These are phyloP conservation scores for Glyptemys insculpta DNA, from an alignment of 2,797 vertebrate genomes.

Conservation along the genomic window DNA sequence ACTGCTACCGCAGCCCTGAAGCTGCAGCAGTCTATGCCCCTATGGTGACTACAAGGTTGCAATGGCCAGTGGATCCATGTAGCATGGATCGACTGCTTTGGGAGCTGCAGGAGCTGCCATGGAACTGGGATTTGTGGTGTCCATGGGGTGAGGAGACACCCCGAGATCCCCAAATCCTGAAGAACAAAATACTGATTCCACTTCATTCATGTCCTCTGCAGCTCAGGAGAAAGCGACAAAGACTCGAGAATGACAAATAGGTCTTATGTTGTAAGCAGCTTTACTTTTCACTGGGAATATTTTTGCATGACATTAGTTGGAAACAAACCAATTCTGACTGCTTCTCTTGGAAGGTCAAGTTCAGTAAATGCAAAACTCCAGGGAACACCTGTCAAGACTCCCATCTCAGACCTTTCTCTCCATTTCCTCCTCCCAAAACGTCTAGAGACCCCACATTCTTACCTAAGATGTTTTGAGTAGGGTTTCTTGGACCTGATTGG, in stretches of 20 bases:
- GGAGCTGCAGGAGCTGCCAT: neutral
- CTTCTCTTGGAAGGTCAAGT: conserved; percentile 27
- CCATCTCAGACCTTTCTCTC: neutral
- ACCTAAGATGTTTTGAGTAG: neutral
- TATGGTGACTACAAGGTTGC: accelerated
- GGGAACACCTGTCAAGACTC: conserved; percentile 4
- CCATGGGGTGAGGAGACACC: accelerated
- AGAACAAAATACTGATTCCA: accelerated
- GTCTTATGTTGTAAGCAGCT: conserved; percentile 15
- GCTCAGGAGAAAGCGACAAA: neutral
- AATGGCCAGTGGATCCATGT: neutral
- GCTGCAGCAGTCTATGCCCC: neutral
- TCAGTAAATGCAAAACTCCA: neutral
- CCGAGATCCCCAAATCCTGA: neutral
- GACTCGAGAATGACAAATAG: neutral
- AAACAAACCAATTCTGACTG: neutral
- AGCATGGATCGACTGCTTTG: neutral
- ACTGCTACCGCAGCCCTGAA: neutral
- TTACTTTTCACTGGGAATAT: conserved; percentile 26
- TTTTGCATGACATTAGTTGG: neutral
- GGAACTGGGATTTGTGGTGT: accelerated
- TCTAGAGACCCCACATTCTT: neutral
- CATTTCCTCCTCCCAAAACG: neutral
- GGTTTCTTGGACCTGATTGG: neutral
- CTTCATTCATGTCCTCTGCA: neutral